These are phyloP conservation scores for Nephotettix cincticeps DNA, from an alignment of 1,140 invertebrate species.

Conservation along the genomic window DNA sequence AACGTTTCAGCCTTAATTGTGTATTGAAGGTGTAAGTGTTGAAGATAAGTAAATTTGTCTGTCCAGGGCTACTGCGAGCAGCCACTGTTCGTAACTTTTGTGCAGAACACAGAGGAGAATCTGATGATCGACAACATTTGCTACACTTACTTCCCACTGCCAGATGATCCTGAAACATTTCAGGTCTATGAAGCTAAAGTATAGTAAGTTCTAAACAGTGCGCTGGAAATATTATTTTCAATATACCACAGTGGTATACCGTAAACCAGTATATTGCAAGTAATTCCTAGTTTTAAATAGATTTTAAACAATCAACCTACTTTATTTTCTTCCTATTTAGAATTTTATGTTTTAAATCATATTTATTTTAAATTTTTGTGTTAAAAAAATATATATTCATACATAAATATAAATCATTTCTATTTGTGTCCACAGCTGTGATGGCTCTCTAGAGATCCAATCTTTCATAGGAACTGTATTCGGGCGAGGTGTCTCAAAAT, in stretches of 20 bases:
- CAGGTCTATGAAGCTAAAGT: background rate
- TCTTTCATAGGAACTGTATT: background rate
- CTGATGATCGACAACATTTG: background rate
- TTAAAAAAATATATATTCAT: background rate
- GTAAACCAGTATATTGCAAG: background rate
- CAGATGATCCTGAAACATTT: slow-evolving; percentile 1
- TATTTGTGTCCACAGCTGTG: background rate
- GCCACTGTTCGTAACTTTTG: background rate
- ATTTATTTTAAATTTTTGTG: too few relatives aligned
- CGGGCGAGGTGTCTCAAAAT: background rate
- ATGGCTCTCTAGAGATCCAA: background rate
- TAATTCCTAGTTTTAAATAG: too few relatives aligned
- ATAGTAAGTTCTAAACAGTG: background rate
- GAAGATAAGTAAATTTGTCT: too few relatives aligned
- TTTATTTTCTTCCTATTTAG: too few relatives aligned
- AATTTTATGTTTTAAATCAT: too few relatives aligned
- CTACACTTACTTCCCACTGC: background rate
- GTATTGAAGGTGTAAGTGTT: too few relatives aligned
- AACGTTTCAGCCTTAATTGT: too few relatives aligned
- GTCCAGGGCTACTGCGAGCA: background rate
- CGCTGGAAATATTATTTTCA: background rate
- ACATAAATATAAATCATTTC: background rate
- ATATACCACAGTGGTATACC: background rate
- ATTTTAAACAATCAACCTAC: too few relatives aligned
- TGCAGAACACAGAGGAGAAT: background rate